Conservation (phyloP, 2,797 vertebrate species). For the Falco berigora region DNA sequence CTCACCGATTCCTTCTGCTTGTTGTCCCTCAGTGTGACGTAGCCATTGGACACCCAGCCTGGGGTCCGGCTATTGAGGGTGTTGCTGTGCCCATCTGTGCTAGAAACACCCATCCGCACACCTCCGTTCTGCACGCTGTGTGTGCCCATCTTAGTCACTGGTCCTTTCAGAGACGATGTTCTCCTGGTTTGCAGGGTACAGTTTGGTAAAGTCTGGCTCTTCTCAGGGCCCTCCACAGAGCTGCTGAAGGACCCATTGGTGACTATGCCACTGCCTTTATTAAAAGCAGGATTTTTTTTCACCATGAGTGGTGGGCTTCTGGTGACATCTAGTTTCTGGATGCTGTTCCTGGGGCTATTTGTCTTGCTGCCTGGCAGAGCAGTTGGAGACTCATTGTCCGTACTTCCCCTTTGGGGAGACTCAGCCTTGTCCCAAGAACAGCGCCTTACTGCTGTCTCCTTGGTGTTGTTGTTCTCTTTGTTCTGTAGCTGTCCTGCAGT, state of each 20-base stretch:
- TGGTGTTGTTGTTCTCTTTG: slow-evolving; percentile 87
- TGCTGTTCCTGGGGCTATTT: slow-evolving; percentile 82
- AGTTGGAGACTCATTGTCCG: slow-evolving; percentile 80
- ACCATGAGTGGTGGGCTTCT: slow-evolving; percentile 88
- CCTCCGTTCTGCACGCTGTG: slow-evolving; percentile 81
- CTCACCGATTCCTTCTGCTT: slow-evolving; percentile 74
- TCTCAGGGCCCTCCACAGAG: slow-evolving; percentile 80
- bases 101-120: slow-evolving; percentile 83
- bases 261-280: slow-evolving; percentile 94
- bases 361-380: slow-evolving; percentile 73
- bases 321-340: slow-evolving; percentile 81
- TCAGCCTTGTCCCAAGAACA: slow-evolving; percentile 89
- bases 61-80: slow-evolving; percentile 72
- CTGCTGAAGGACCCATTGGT: slow-evolving; percentile 98
- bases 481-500: slow-evolving; percentile 79
- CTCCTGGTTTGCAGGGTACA: slow-evolving; percentile 80
- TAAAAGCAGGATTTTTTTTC: slow-evolving; percentile 95
- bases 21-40: slow-evolving; percentile 84
- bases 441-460: slow-evolving; percentile 69
- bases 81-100: slow-evolving; percentile 75
- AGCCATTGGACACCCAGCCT: slow-evolving; percentile 85
- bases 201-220: slow-evolving; percentile 76
- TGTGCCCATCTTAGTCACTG: slow-evolving; percentile 94
- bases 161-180: slow-evolving; percentile 80
- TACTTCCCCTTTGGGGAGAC: slow-evolving; percentile 76